Conservation (phyloP, 2,113 vertebrate species). For the Eonycteris spelaea region DNA sequence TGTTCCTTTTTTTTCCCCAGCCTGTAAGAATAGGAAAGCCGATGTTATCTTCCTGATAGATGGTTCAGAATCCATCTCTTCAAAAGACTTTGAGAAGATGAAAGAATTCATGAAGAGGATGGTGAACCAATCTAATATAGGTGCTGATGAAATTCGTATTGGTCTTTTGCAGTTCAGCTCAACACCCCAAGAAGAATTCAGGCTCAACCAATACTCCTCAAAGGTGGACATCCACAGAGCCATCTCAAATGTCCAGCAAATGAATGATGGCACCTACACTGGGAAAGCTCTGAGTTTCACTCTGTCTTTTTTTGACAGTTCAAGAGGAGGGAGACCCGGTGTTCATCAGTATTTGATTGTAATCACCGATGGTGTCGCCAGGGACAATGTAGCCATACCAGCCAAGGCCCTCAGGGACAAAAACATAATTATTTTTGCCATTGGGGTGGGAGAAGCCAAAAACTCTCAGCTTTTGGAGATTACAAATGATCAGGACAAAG, state of each 20-base stretch:
- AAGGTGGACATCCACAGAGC: conserved; percentile 69
- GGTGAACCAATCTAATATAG: conserved; percentile 76
- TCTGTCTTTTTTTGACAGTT: conserved; percentile 81
- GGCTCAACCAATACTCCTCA: conserved; percentile 73
- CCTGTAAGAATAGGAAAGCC: conserved; percentile 83
- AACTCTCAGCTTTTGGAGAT: conserved; percentile 86
- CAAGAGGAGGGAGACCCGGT: conserved; percentile 80
- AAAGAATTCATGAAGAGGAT: conserved; percentile 86
- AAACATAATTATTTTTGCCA: conserved; percentile 84
- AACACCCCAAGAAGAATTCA: conserved; percentile 74
- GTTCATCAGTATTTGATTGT: conserved; percentile 85
- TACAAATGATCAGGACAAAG: conserved; percentile 77
- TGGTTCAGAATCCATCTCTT: conserved; percentile 85
- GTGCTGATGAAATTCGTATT: conserved; percentile 80
- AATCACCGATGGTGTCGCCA: conserved; percentile 86
- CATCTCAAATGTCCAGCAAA: conserved; percentile 79
- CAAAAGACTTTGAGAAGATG: conserved; percentile 82
- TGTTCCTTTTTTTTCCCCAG: conserved; percentile 69
- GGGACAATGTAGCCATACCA: conserved; percentile 80
- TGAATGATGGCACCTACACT: conserved; percentile 78
- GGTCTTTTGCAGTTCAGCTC: conserved; percentile 89
- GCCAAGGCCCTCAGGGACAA: conserved; percentile 83
- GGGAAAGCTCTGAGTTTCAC: conserved; percentile 81
- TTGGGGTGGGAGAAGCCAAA: conserved; percentile 83
- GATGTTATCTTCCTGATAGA: conserved; percentile 90